These are phyloP conservation scores for Tapirus terrestris DNA, from an alignment of 2,113 vertebrate species.

Conservation along the genomic window DNA sequence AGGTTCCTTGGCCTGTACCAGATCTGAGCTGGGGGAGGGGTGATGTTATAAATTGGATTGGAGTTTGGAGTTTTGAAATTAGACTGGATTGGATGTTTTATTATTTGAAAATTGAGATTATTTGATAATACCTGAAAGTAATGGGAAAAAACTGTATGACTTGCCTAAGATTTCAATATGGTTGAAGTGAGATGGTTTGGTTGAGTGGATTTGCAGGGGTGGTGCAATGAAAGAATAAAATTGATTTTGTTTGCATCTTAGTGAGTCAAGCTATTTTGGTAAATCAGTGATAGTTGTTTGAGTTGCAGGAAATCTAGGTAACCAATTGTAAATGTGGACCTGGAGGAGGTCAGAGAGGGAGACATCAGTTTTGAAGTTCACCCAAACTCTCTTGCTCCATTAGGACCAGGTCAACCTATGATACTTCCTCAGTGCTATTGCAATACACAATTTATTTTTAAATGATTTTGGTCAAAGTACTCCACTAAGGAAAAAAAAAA, in stretches of 20 bases:
- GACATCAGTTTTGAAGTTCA: background rate
- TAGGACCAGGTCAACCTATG: background rate
- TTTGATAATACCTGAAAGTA: background rate
- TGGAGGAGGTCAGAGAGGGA: background rate
- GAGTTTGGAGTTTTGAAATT: background rate
- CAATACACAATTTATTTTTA: slow-evolving; percentile 23
- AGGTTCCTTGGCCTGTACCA: background rate
- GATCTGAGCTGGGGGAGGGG: background rate
- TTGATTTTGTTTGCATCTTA: background rate
- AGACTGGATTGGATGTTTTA: background rate
- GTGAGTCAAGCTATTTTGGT: background rate
- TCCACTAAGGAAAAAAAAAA: background rate
- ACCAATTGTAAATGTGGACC: background rate
- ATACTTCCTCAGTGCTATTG: background rate
- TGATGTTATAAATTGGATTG: background rate
- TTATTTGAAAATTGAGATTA: background rate
- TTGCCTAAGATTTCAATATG: background rate
- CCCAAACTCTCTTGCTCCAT: background rate
- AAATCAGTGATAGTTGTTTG: background rate
- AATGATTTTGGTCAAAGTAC: background rate
- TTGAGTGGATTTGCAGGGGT: background rate
- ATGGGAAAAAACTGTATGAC: background rate
- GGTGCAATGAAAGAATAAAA: background rate
- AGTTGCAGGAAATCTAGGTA: background rate
- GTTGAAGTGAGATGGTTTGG: background rate